These are phyloP conservation scores for Abrostola triplasia DNA, from an alignment of 2,888 invertebrate genomes.

Conservation along the genomic window DNA sequence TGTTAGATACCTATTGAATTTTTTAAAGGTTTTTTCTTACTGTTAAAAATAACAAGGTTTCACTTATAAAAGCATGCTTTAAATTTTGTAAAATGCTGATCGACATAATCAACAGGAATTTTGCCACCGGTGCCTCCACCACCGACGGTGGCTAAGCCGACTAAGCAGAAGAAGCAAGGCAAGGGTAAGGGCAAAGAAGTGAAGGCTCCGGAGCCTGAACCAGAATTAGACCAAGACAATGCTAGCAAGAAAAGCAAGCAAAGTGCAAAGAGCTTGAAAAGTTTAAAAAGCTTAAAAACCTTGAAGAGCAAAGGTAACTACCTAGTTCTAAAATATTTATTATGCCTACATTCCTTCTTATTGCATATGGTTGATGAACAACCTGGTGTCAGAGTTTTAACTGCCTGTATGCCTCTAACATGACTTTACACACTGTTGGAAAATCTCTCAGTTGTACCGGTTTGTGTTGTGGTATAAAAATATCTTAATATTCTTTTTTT, in stretches of 20 bases:
- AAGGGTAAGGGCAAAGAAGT: constrained; percentile 34
- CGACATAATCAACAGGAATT: constrained; percentile 67
- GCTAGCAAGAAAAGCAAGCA: constrained; percentile 53
- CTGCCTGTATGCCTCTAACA: too few relatives aligned
- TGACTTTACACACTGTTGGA: too few relatives aligned
- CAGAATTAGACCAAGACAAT: constrained; percentile 33
- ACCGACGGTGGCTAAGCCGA: constrained; percentile 71
- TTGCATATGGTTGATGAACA: too few relatives aligned
- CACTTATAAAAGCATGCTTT: neutral
- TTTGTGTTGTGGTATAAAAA: too few relatives aligned
- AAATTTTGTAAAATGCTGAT: constrained; percentile 1
- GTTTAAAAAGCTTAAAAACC: constrained; percentile 24
- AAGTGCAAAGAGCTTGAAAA: constrained; percentile 52
- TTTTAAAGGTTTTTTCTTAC: too few relatives aligned
- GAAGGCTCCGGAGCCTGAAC: constrained; percentile 27
- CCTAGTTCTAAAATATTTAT: too few relatives aligned
- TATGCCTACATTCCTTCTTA: too few relatives aligned
- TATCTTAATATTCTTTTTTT: neutral
- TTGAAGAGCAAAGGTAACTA: constrained; percentile 16
- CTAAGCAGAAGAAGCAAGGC: constrained; percentile 66
- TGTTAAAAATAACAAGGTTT: neutral
- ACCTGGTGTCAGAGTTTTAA: too few relatives aligned
- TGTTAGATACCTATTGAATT: too few relatives aligned
- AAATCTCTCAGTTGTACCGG: too few relatives aligned
- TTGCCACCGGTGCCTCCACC: constrained; percentile 80